A percentile compares a stretch with the other conserved stretches of the same genome.
Conservation (phyloP, 2,113 vertebrate species). For the Gnathochromis pfefferi region DNA sequence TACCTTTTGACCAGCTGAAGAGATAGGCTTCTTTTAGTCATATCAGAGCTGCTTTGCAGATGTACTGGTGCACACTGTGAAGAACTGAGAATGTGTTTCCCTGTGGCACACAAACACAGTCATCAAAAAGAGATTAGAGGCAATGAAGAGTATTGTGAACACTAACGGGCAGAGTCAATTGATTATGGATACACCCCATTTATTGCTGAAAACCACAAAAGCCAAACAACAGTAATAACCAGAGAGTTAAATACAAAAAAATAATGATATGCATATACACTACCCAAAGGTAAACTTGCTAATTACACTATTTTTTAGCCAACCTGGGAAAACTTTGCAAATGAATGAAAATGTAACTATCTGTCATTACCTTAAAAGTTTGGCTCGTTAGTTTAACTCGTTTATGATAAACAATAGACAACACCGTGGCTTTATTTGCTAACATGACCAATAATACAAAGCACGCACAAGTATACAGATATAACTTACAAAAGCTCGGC, state of each 20-base stretch:
- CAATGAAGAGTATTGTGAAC: rapidly evolving
- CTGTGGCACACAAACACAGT: not conserved
- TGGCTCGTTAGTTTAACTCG: not conserved
- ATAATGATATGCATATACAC: not conserved
- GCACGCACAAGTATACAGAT: not conserved
- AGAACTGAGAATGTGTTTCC: not conserved
- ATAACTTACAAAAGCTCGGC: not conserved
- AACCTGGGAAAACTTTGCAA: not conserved
- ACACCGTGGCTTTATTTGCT: slow-evolving; percentile 13
- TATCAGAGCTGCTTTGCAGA: slow-evolving; percentile 33
- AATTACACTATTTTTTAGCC: not conserved
- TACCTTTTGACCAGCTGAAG: slow-evolving; percentile 57
- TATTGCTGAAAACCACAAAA: not conserved
- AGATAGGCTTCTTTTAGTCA: slow-evolving; percentile 50
- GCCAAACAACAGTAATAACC: not conserved
- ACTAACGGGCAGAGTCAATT: not conserved
- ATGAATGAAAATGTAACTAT: not conserved
- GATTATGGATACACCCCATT: not conserved
- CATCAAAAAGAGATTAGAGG: not conserved
- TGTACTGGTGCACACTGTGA: not conserved
- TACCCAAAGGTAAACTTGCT: not conserved
- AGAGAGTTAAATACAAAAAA: not conserved
- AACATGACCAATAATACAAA: not conserved
- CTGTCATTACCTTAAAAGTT: not conserved
- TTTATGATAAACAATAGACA: slow-evolving; percentile 26